Conservation (phyloP, 2,797 vertebrate species). For the Argya squamiceps region DNA sequence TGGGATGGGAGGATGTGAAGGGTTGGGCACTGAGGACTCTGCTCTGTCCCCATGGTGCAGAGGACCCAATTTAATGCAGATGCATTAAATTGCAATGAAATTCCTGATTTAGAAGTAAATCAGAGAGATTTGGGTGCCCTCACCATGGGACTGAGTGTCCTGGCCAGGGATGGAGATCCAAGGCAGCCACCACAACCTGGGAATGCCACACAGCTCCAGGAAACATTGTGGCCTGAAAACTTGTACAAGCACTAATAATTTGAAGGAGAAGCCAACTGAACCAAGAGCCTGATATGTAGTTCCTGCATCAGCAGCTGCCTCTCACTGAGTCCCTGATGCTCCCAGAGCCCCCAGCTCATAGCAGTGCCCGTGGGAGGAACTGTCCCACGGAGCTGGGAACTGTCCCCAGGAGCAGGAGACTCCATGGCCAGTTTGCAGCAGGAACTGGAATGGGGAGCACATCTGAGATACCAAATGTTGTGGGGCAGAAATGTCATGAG, state of each 20-base stretch:
- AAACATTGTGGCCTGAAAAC: background rate
- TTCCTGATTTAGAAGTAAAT: background rate
- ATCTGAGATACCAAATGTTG: background rate
- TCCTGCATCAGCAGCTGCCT: background rate
- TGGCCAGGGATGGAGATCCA: background rate
- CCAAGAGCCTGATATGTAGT: background rate
- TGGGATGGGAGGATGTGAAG: background rate
- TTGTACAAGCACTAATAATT: background rate
- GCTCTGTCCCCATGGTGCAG: rapidly evolving
- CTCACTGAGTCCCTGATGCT: rapidly evolving
- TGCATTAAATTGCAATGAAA: background rate
- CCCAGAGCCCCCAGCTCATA: rapidly evolving
- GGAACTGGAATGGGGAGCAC: rapidly evolving
- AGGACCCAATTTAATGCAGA: background rate
- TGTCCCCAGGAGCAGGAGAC: background rate
- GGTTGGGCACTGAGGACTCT: rapidly evolving
- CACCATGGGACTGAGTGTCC: background rate
- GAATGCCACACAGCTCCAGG: rapidly evolving
- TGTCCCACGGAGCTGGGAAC: rapidly evolving
- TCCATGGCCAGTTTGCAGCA: background rate
- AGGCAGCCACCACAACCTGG: rapidly evolving
- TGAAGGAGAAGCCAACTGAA: background rate
- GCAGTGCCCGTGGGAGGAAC: background rate
- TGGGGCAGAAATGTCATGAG: background rate
- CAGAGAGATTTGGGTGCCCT: background rate